Evolutionary conservation across 1,140 invertebrate genomes (phyloP).

Genomic region (Coptotermes formosanus): DNA sequence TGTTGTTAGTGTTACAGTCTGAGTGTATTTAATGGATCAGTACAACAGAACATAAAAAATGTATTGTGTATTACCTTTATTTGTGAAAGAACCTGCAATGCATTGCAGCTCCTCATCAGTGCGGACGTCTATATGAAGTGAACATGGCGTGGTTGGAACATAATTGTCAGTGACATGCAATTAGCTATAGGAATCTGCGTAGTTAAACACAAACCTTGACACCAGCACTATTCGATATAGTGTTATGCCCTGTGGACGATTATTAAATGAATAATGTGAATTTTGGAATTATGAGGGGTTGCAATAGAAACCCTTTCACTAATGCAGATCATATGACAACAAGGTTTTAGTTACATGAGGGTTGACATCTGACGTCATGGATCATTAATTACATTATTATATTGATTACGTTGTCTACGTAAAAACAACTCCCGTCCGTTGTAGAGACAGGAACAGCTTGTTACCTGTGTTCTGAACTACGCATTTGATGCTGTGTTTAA

Average conservation of each 20-base stretch:
- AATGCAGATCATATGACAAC: constrained; percentile 14
- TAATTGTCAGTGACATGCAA: neutral
- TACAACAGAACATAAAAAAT: too few relatives aligned
- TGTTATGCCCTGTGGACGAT: neutral
- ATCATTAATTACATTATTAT: constrained; percentile 15
- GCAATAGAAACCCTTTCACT: constrained; percentile 12
- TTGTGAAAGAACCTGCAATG: too few relatives aligned
- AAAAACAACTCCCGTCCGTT: neutral
- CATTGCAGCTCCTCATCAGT: too few relatives aligned
- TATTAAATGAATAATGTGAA: constrained; percentile 13
- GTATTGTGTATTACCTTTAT: too few relatives aligned
- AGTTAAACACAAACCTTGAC: neutral
- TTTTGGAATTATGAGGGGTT: neutral
- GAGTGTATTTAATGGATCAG: too few relatives aligned
- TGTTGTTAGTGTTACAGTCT: too few relatives aligned
- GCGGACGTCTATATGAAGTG: too few relatives aligned
- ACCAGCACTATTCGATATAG: neutral
- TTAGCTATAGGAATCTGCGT: neutral
- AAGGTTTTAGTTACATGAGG: constrained; percentile 3
- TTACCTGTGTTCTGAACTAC: neutral
- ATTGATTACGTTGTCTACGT: constrained; percentile 16
- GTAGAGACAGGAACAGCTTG: neutral
- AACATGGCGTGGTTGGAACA: neutral
- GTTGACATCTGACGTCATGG: constrained; percentile 9
- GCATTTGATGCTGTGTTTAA: neutral